Evolutionary conservation across 2,113 vertebrate genomes (phyloP), one percentile per base, ranked within the genome.

Genomic region (Varanus komodoensis): DNA sequence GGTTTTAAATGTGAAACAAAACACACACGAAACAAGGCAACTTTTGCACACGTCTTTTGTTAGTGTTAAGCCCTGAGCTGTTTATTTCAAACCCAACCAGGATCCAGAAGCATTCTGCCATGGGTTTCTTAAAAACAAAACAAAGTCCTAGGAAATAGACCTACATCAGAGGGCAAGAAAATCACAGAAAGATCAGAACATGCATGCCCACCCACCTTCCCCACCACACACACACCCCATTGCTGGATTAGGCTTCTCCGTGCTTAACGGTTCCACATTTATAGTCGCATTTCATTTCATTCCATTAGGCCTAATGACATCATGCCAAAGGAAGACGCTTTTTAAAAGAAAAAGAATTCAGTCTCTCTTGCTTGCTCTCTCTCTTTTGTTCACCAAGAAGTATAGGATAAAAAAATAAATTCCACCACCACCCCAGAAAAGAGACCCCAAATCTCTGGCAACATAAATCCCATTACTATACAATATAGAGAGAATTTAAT

Each of bases 401-500:
- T 34, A 69, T 64, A 27, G 67, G 64, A 21, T 14, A 73, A 69
- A 32, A 3, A 23, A 82, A 12, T 3, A 61, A 57, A 38, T 19
- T 29, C 82, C 74, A 57, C 61, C 89, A 54, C 61, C 50, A 29
- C 5, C 50, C 50, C n/a, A 2, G 1, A 9, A 48, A 61, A 23
- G 14, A 86, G 38, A 34, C 11, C 2, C 44, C 54, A 6, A 34
- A 52, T 21, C 69, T 84, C 68, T 67, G 57, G 54, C 54, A 25
- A 8, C 29, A 82, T 54, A 34, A 48, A 87, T 68, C 17, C 57
- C 61, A 78, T 14, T 78, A 54, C 25, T 54, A 79, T 87, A 77
- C 71, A 78, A 32, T 83, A 69, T 77, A 91, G 80, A 84, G 71
- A 87, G 84, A 74, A 67, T 90, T 11, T 75, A 75, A 84, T 84